A percentile compares a stretch with the other conserved stretches of the same genome.
Evolutionary conservation across 1,140 invertebrate genomes (phyloP).

Genomic region (Neoseiulus cucumeris): DNA sequence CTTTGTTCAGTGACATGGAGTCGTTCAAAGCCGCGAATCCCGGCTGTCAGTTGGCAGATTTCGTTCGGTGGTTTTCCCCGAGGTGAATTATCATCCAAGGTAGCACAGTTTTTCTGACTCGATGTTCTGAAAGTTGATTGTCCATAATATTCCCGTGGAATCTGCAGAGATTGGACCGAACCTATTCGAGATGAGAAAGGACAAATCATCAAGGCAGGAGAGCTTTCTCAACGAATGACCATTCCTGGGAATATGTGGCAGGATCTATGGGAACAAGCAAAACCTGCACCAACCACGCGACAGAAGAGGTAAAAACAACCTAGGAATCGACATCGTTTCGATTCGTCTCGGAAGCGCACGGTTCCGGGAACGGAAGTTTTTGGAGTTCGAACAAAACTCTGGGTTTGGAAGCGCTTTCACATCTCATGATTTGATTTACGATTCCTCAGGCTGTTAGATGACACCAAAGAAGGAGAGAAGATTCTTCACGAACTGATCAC

Average conservation of each 20-base stretch:
- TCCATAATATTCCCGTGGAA: no score
- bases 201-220: constrained; percentile 30
- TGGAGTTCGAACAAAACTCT: no score
- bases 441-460: constrained; percentile 57
- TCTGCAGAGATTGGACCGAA: background rate
- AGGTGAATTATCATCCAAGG: constrained; percentile 26
- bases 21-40: constrained; percentile 97
- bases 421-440: no score
- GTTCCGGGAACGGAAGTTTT: no score
- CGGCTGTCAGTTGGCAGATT: constrained; percentile 69
- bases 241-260: constrained; percentile 87
- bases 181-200: background rate
- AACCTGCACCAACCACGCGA: constrained; percentile 59
- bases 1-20: constrained; percentile 89
- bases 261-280: constrained; percentile 58
- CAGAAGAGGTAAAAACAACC: constrained; percentile 40
- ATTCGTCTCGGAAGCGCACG: no score
- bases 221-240: constrained; percentile 72
- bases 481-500: constrained; percentile 23
- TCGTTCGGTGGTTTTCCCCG: constrained; percentile 94
- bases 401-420: no score
- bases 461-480: constrained; percentile 83
- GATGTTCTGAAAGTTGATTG: no score
- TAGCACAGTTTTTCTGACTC: background rate
- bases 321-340: no score